A percentile compares a stretch with the other conserved stretches of the same genome.
Evolutionary conservation across 2,888 invertebrate genomes (phyloP).

Genomic region (Diaprepes abbreviatus): DNA sequence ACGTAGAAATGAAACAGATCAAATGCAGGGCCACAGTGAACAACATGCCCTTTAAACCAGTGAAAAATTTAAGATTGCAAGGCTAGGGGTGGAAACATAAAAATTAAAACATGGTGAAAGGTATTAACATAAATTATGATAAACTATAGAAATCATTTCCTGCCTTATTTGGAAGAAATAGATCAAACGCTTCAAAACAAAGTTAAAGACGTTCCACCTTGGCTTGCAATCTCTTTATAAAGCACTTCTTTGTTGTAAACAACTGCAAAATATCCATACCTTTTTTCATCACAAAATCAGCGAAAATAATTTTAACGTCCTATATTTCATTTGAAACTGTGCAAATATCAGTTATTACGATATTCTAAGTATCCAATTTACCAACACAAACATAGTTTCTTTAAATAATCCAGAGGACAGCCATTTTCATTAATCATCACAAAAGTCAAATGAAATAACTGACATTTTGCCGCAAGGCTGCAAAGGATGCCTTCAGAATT

Average conservation of each 20-base stretch:
- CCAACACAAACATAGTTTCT: constrained; percentile 39
- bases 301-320: constrained; percentile 56
- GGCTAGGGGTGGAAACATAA: not conserved
- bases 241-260: constrained; percentile 42
- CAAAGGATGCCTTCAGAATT: no score
- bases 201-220: constrained; percentile 12
- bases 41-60: no score
- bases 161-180: not conserved
- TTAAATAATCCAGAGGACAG: constrained; percentile 42
- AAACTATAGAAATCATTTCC: not conserved
- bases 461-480: not conserved
- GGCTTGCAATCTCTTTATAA: constrained; percentile 10
- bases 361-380: constrained; percentile 16
- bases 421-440: constrained; percentile 46
- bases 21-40: no score
- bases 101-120: not conserved
- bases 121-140: no score
- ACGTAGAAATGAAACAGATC: no score
- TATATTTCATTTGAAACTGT: constrained; percentile 51
- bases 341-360: not conserved
- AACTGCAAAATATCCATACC: constrained; percentile 52
- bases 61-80: not conserved
- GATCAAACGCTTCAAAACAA: not conserved
- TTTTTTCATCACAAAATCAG: constrained; percentile 59
- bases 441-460: constrained; percentile 31